A percentile compares a stretch with the other conserved stretches of the same genome.
Evolutionary conservation across 1,140 invertebrate species (phyloP).

Genomic region (Drosophila athabasca): DNA sequence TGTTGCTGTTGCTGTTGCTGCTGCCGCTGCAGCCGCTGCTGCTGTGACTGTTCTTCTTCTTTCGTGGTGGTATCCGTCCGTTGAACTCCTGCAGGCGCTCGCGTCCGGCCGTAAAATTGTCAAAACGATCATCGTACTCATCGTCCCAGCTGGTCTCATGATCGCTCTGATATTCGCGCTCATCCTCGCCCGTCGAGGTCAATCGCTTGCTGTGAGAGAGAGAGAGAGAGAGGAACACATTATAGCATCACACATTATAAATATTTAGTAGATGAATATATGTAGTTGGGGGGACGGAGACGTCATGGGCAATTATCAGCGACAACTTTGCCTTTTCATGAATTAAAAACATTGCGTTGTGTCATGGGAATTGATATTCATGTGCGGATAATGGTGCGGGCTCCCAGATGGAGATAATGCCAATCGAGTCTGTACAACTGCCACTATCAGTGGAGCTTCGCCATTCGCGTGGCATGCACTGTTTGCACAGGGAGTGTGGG

Average conservation of each 20-base stretch:
- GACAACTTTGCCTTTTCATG: conserved; percentile 31
- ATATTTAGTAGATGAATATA: conserved; percentile 25
- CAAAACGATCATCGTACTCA: conserved; percentile 80
- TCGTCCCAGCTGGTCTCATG: conserved; percentile 83
- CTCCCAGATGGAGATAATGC: too few relatives aligned
- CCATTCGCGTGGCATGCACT: too few relatives aligned
- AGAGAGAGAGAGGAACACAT: conserved; percentile 1
- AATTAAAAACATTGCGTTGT: conserved; percentile 36
- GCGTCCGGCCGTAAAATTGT: conserved; percentile 80
- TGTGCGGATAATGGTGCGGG: not conserved
- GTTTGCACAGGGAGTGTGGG: too few relatives aligned
- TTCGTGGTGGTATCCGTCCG: conserved; percentile 81
- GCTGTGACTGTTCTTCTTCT: conserved; percentile 75
- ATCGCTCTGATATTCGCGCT: conserved; percentile 81
- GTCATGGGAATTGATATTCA: conserved; percentile 44
- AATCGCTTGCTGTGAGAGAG: conserved; percentile 65
- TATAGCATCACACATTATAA: not conserved
- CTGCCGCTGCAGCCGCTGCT: conserved; percentile 18
- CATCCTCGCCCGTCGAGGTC: conserved; percentile 82
- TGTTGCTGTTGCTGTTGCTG: conserved; percentile 13
- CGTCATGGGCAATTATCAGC: conserved; percentile 46
- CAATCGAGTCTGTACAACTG: too few relatives aligned
- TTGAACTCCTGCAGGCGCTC: conserved; percentile 82
- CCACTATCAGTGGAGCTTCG: too few relatives aligned
- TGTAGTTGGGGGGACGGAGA: not conserved